phyloP scores from a whole-genome alignment of 1,140 invertebrate genomes.

The Monochamus saltuarius region DNA sequence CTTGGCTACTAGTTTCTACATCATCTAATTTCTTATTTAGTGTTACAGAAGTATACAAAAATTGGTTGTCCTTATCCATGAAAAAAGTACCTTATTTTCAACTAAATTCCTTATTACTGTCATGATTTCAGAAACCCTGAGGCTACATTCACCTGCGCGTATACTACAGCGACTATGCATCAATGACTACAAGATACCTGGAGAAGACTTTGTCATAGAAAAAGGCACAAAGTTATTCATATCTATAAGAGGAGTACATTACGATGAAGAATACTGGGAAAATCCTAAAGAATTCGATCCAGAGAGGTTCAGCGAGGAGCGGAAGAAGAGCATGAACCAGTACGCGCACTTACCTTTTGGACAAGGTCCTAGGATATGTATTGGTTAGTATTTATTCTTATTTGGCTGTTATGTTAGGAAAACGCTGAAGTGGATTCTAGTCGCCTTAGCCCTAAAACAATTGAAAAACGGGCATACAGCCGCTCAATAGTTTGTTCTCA shows the following conservation, averaged over 20 bases:
- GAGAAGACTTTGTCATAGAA: conserved; percentile 45
- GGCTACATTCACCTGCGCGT: conserved; percentile 52
- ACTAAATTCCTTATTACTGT: too few species aligned
- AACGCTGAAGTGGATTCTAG: too few species aligned
- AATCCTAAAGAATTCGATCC: conserved; percentile 57
- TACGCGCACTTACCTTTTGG: conserved; percentile 65
- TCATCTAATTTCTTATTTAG: too few species aligned
- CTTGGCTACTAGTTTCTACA: too few species aligned
- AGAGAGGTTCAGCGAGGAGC: conserved; percentile 44
- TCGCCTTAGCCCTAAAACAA: too few species aligned
- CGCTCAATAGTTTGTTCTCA: too few species aligned
- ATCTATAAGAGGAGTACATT: conserved; percentile 50
- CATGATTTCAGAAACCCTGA: conserved; percentile 50
- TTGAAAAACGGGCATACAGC: too few species aligned
- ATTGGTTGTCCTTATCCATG: too few species aligned
- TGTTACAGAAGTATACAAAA: too few species aligned
- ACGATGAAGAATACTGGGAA: conserved; percentile 29
- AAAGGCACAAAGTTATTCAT: conserved; percentile 42
- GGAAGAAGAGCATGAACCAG: conserved; percentile 46
- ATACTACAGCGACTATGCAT: conserved; percentile 45
- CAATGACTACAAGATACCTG: conserved; percentile 51
- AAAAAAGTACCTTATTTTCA: too few species aligned
- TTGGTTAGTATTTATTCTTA: conserved; percentile 47
- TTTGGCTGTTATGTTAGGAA: too few species aligned
- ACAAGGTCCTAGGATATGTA: conserved; percentile 67